Conservation (phyloP, 2,113 vertebrate species). For the Marmota flaviventris region DNA sequence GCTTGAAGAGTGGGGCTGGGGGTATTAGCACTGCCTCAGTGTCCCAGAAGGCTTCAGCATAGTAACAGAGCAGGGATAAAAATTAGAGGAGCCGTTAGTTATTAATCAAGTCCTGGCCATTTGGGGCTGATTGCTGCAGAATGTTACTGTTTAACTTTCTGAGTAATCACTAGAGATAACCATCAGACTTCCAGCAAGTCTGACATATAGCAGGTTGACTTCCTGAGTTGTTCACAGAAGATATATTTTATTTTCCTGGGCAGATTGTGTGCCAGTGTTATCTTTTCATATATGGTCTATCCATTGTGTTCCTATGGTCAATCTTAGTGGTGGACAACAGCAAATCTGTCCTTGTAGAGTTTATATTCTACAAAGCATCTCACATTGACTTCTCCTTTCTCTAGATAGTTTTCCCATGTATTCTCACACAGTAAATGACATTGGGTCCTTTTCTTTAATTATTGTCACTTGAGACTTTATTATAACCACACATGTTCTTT, state of each 20-base stretch:
- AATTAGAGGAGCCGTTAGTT: neutral
- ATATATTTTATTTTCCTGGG: neutral
- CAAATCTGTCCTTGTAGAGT: neutral
- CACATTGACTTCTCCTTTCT: neutral
- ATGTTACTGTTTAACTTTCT: neutral
- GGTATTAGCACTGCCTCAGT: too few species aligned
- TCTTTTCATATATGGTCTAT: neutral
- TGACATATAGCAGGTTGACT: neutral
- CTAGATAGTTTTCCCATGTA: neutral
- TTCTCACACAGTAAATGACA: neutral
- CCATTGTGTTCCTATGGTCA: neutral
- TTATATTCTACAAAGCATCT: neutral
- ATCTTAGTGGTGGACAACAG: neutral
- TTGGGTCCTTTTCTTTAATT: neutral
- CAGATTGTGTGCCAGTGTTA: neutral
- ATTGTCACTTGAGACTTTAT: neutral
- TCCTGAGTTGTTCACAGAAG: neutral
- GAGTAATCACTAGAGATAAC: neutral
- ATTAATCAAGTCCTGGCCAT: neutral
- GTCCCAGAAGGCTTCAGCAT: too few species aligned
- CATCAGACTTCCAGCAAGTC: neutral
- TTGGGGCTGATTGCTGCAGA: neutral
- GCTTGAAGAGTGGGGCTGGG: too few species aligned
- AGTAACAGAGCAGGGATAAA: too few species aligned
- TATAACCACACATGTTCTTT: neutral